Conservation (phyloP, 2,113 vertebrate genomes). For the Lagopus muta region DNA sequence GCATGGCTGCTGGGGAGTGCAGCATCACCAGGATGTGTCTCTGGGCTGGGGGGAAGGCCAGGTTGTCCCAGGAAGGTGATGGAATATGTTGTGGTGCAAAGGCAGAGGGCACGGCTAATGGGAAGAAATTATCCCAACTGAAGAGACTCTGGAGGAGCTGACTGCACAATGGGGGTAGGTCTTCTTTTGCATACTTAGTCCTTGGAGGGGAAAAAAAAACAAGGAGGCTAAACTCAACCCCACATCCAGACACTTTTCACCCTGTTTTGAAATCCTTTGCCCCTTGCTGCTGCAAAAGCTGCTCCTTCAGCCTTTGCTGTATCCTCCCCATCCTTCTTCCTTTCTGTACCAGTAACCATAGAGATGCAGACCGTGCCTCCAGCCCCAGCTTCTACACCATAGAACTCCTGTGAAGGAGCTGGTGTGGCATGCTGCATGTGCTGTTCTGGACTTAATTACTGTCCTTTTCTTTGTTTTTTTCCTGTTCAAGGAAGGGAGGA, state of each 20-base stretch:
- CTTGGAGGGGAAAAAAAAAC: neutral
- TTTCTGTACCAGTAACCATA: conserved; percentile 64
- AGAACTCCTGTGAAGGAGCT: neutral
- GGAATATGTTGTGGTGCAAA: neutral
- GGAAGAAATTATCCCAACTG: neutral
- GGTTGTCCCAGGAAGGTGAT: neutral
- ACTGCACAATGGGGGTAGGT: neutral
- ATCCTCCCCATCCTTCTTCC: neutral
- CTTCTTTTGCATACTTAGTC: neutral
- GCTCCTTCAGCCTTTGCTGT: neutral
- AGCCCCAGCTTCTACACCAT: neutral
- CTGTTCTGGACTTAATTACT: conserved; percentile 9
- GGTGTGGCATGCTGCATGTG: neutral
- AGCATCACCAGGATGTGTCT: neutral
- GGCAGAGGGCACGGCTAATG: neutral
- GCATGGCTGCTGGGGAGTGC: neutral
- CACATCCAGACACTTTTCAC: neutral
- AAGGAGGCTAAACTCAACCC: neutral
- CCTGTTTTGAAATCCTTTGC: neutral
- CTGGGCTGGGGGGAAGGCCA: neutral
- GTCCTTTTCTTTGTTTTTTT: neutral
- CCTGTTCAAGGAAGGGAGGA: neutral
- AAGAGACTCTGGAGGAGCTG: neutral
- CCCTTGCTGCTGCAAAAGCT: neutral
- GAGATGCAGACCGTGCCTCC: conserved; percentile 22